Percentiles rank a stretch among this genome's conserved stretches.
phyloP scores from a whole-genome alignment of 2,888 invertebrate species.

The Branchipolynoe longqiensis region DNA sequence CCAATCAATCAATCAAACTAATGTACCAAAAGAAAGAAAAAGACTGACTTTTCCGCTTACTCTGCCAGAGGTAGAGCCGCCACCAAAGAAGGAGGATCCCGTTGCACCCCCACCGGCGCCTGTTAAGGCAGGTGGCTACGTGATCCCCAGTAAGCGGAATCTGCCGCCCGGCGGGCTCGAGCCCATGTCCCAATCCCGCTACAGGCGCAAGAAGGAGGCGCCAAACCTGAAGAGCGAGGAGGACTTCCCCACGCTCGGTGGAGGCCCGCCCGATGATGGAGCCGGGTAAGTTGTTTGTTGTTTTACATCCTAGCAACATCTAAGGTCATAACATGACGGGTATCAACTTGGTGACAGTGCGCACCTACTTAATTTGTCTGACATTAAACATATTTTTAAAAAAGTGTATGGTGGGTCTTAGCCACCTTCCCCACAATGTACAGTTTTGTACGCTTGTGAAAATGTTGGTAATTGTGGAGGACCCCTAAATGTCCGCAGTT shows the following conservation, averaged over 20 bases:
- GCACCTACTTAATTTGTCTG: too few relatives aligned
- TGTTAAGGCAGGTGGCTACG: background rate
- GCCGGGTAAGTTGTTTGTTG: conserved; percentile 5
- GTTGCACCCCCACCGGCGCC: background rate
- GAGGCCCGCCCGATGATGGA: conserved; percentile 17
- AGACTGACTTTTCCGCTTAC: background rate
- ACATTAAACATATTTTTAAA: too few relatives aligned
- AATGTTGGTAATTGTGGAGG: too few relatives aligned
- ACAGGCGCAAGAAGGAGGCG: conserved; percentile 72
- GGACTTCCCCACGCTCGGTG: conserved; percentile 78
- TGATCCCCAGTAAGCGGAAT: conserved; percentile 18
- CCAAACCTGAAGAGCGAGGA: conserved; percentile 78
- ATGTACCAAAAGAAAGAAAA: too few relatives aligned
- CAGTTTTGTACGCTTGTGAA: too few relatives aligned
- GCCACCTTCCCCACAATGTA: too few relatives aligned
- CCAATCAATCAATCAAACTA: too few relatives aligned
- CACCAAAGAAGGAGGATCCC: conserved; percentile 32
- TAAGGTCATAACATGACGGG: too few relatives aligned
- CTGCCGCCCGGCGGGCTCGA: background rate
- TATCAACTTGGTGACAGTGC: too few relatives aligned
- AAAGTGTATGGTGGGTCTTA: too few relatives aligned
- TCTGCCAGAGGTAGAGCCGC: background rate
- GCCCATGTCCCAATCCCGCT: background rate
- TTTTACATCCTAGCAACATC: too few relatives aligned
- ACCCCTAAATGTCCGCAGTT: too few relatives aligned